Evolutionary conservation across 2,888 invertebrate genomes (phyloP), one percentile per base, ranked within the genome.

Genomic region (Nowickia ferox): DNA sequence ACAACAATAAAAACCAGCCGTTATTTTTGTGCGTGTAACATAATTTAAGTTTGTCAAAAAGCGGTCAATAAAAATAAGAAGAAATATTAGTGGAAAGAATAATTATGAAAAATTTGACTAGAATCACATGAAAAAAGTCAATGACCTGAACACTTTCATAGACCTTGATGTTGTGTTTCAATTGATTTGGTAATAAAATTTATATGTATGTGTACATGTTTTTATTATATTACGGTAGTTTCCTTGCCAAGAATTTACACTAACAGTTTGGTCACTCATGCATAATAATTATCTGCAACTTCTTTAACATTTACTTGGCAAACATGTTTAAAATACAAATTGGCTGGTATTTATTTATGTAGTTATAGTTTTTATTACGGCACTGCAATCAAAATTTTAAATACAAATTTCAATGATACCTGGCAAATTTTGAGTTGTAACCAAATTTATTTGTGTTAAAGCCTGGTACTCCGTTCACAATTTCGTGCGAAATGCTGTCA

Each of bases 281-380:
- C 11, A 30, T 59, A 57, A 10, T 17, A 5, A 13, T 22, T 38
- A 48, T 65, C 42, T 65, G 30, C 5, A 55, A 63, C n/a, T 19
- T 63, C 30, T 48, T 42, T 72, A 1, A 22, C 19, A 48, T 57
- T 80, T 57, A 57, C 59, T 72, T 65, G 48, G 66, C 57, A 65
- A 74, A 74, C 80, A 17, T 66, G 65, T 80, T 79, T 71, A 10
- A 44, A 79, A 71, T 66, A 38, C 13, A 13, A 30, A 65, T 44
- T 17, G 44, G 15, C 19, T 66, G 19, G 6, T 30, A 30, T 30
- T 30, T 30, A 30, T 30, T 2, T 30, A 30, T 30, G 55, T 6
- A 57, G 22, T 57, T 44, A 5, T 11, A 17, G 11, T 30, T 77
- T 66, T 77, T 57, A 66, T 68, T 63, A 65, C 44, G n/a, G 65